Evolutionary conservation across 2,888 invertebrate genomes (phyloP), one percentile per base, ranked within the genome.

Genomic region (Mimachlamys varia): DNA sequence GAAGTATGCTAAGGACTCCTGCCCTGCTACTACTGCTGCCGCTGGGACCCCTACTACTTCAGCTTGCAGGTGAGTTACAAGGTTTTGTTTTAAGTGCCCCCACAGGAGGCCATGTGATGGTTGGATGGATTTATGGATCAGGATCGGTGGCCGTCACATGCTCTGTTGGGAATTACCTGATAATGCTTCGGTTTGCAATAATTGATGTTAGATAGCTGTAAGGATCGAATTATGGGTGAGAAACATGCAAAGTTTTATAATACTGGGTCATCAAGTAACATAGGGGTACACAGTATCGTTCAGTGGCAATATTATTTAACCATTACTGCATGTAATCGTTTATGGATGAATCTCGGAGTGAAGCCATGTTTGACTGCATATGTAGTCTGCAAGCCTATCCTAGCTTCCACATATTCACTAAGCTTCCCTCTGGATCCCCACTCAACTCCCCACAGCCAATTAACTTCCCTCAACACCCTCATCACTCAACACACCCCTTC

Each of bases 11-110:
- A 76, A 76, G 76, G 76, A 76, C 76, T 76, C 22, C 0, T 33
- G 76, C 22, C 76, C 33, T 76, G 33, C 33, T 76, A 62, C 62
- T 62, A 15, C 76, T 76, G 76, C 62, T 62, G 62, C 62, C n/a
- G 62, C 76, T 76, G 76, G 27, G 27, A 33, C 76, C 76, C 76
- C 76, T 76, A 33, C 76, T 76, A 76, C 76, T 76, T 33, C 76
- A 76, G 76, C 76, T 27, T 33, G 76, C 76, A 76, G 76, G 76
- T 76, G 76, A 76, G 76, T 33, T 33, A 15, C 12, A 76, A 12
- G 17, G 27, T 76, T 76, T 76, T 76, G 76, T 76, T 76, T 62
- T 76, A 76, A 76, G 27, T 76, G 76, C 76, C 27, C 76, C 27
- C 76, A 33, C 76, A 22, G 76, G 76, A 76, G 33, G 7, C 53